Conservation (phyloP, 2,797 vertebrate genomes). For the Gambelia wislizenii region DNA sequence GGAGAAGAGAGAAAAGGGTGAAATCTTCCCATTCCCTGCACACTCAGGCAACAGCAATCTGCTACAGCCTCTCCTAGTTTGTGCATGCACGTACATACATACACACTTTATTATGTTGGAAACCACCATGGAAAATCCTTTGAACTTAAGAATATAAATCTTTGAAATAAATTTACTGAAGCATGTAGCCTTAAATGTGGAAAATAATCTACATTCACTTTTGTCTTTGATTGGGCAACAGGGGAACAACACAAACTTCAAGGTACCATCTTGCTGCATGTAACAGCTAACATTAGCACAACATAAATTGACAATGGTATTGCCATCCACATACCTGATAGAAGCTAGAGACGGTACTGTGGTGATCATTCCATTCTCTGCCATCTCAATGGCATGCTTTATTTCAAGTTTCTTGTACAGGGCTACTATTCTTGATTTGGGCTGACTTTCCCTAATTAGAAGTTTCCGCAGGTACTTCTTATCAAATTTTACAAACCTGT, state of each 20-base stretch:
- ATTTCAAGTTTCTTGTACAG: conserved; percentile 97
- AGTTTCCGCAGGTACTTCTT: conserved; percentile 89
- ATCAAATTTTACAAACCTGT: conserved; percentile 95
- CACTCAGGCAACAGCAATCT: too few relatives aligned
- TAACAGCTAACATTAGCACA: neutral
- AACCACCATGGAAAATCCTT: neutral
- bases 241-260: neutral
- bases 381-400: conserved; percentile 95
- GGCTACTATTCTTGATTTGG: conserved; percentile 95
- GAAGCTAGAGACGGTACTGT: conserved; percentile 86
- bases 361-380: conserved; percentile 91
- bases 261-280: neutral
- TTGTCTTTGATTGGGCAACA: neutral
- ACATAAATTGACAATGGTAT: fast-evolving
- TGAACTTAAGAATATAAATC: neutral
- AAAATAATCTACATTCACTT: neutral
- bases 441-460: conserved; percentile 90
- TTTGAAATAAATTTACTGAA: neutral
- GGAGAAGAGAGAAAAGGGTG: neutral
- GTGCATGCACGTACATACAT: too few relatives aligned
- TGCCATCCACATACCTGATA: conserved; percentile 81
- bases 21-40: too few relatives aligned
- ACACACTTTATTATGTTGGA: neutral
- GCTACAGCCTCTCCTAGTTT: neutral
- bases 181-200: neutral